Evolutionary conservation across 2,888 invertebrate genomes (phyloP).

Genomic region (Cheilosia vernalis): DNA sequence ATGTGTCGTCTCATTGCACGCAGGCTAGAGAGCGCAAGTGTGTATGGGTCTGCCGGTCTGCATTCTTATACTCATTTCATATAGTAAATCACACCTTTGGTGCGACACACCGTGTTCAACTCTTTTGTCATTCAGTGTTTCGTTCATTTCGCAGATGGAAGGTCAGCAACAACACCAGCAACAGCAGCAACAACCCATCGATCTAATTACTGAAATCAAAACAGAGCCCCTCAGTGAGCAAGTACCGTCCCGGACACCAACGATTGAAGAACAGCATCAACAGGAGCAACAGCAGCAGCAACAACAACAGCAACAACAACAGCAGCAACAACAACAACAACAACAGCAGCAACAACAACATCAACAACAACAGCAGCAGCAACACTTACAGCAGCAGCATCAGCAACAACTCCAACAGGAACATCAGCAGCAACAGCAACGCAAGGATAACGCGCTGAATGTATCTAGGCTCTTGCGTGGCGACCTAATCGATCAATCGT

Average conservation of each 20-base stretch:
- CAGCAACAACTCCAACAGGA: constrained; percentile 56
- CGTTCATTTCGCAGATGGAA: constrained; percentile 82
- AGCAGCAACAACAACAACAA: constrained; percentile 77
- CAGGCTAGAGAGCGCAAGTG: constrained; percentile 21
- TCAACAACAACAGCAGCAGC: constrained; percentile 75
- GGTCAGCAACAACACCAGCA: constrained; percentile 80
- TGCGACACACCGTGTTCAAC: not conserved
- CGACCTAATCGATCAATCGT: constrained; percentile 62
- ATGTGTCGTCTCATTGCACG: constrained; percentile 19
- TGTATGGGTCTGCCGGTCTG: not conserved
- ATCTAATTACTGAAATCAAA: constrained; percentile 74
- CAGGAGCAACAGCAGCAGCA: constrained; percentile 78
- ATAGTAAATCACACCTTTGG: constrained; percentile 11
- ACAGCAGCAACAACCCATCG: constrained; percentile 76
- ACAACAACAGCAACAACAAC: constrained; percentile 77
- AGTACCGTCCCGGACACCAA: constrained; percentile 75
- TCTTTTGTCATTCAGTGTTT: constrained; percentile 64
- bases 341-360: constrained; percentile 76
- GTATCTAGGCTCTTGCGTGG: constrained; percentile 59
- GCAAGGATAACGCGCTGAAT: constrained; percentile 59
- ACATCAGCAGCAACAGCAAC: constrained; percentile 76
- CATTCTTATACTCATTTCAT: no score
- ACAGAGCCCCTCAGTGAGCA: constrained; percentile 63
- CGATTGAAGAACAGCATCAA: constrained; percentile 78
- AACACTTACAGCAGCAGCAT: constrained; percentile 61